Base-by-base conservation (phyloP, 1,140 invertebrate species). In the Caerostris extrusa region DNA sequence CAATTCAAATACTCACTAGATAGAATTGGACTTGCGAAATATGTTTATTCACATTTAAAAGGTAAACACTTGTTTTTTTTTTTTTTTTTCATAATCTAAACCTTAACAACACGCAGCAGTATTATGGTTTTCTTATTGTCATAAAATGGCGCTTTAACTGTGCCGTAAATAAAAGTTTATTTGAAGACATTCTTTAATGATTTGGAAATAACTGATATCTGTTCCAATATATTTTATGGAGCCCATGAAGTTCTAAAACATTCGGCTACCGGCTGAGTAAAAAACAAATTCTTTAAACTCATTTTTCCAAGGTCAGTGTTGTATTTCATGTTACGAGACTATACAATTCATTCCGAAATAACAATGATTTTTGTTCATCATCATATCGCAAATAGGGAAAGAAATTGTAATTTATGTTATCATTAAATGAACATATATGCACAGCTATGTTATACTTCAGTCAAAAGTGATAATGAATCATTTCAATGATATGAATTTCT, bases 11-110 rank as follows among this genome's bases (percentile, higher is more conserved):
- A 3, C 82, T 57, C 55, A 17, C 55, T 19, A 57, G 17, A 85
- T n/a, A 57, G 12, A n/a, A 57, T 17, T 53, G 77, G 34, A 56
- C n/a, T 85, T 58, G 17, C 14, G 55, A 57, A 56, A 58, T 19
- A 5, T 85, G 55, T 85, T 85, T 85, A 85, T 85, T 17, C 57
- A 85, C 56, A n/a, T 85, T 58, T n/a, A 6, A 85, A 58, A 57
- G 3, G 8, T 6, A 58, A 85, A 57, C 57, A 53, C 14, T 53
- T 5, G 71, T 77, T 77, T 77, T 53, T 50, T 71, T 12, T 2
- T 2, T 17, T 34, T 34, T 34, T 34, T 34, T 34, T 34, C 34
- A 34, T 53, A 77, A 14, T 77, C 34, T 53, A 4, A 14, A 50
- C 10, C 71, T 12, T 50, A 77, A 77, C 71, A 77, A 77, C 53